phyloP scores from a whole-genome alignment of 37 sponge, comb jelly and placozoan species.

The Hexactinellida sp. region DNA sequence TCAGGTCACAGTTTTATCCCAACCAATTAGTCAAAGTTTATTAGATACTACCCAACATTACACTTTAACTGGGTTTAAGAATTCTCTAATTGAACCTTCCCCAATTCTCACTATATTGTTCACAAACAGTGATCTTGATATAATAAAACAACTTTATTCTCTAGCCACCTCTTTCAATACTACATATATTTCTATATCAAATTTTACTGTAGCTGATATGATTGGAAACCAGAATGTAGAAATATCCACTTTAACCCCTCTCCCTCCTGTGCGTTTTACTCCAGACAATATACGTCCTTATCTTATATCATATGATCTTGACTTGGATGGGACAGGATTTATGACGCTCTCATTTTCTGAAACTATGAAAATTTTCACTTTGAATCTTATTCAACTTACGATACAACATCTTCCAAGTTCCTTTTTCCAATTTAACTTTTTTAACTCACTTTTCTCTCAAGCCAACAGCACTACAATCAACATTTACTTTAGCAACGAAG shows the following conservation, averaged over 20 bases:
- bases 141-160: constrained; percentile 26
- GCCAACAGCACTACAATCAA: not conserved
- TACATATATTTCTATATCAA: constrained; percentile 51
- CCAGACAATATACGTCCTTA: constrained; percentile 40
- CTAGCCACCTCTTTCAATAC: constrained; percentile 49
- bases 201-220: constrained; percentile 45
- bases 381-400: constrained; percentile 33
- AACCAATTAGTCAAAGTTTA: not conserved
- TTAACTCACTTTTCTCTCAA: not conserved
- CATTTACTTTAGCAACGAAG: constrained; percentile 2
- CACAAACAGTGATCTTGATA: constrained; percentile 42
- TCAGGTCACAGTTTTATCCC: constrained; percentile 34
- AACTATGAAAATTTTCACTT: constrained; percentile 42
- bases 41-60: not conserved
- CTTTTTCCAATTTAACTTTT: not conserved
- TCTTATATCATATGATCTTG: constrained; percentile 33
- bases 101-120: constrained; percentile 35
- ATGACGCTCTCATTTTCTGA: constrained; percentile 63
- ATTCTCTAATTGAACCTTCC: constrained; percentile 18
- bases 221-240: constrained; percentile 35
- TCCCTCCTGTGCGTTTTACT: constrained; percentile 21
- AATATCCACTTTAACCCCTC: constrained; percentile 19
- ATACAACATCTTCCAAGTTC: constrained; percentile 26
- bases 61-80: not conserved
- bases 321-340: constrained; percentile 34